A percentile compares a stretch with the other conserved stretches of the same genome.
phyloP scores from a whole-genome alignment of 1,140 invertebrate species.

The Acromyrmex heyeri region DNA sequence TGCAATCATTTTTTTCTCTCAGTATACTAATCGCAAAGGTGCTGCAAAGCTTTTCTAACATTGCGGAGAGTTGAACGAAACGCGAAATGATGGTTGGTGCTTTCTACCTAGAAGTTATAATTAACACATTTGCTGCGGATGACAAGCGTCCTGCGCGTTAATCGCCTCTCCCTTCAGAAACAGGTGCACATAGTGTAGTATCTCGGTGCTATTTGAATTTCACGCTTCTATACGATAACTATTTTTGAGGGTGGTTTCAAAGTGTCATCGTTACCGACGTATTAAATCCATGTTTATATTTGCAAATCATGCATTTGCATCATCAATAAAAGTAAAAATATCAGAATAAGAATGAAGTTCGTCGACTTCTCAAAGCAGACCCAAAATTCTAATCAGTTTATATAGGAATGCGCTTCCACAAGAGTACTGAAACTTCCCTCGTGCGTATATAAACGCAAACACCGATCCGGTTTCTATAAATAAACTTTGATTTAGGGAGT shows the following conservation, averaged over 20 bases:
- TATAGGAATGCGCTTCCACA: background rate
- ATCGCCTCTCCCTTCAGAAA: constrained; percentile 63
- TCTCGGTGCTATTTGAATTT: constrained; percentile 57
- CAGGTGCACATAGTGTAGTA: constrained; percentile 54
- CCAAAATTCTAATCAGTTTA: background rate
- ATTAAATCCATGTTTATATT: constrained; percentile 17
- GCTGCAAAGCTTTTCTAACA: constrained; percentile 5
- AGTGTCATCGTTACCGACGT: constrained; percentile 44
- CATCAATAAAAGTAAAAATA: background rate
- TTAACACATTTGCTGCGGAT: constrained; percentile 63
- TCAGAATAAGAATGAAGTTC: background rate
- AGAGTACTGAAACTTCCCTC: background rate
- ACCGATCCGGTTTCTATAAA: constrained; percentile 38
- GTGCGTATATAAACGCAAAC: background rate
- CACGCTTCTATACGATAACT: constrained; percentile 48
- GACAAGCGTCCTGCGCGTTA: constrained; percentile 63
- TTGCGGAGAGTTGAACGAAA: constrained; percentile 53
- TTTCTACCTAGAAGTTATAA: constrained; percentile 62
- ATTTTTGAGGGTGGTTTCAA: constrained; percentile 39
- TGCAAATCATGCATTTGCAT: background rate
- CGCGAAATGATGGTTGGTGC: constrained; percentile 46
- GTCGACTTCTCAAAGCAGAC: background rate
- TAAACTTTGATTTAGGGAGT: constrained; percentile 64
- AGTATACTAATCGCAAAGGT: background rate
- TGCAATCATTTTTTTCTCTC: too few species aligned